Evolutionary conservation across 2,113 vertebrate species (phyloP).

Genomic region (Lepisosteus osseus): DNA sequence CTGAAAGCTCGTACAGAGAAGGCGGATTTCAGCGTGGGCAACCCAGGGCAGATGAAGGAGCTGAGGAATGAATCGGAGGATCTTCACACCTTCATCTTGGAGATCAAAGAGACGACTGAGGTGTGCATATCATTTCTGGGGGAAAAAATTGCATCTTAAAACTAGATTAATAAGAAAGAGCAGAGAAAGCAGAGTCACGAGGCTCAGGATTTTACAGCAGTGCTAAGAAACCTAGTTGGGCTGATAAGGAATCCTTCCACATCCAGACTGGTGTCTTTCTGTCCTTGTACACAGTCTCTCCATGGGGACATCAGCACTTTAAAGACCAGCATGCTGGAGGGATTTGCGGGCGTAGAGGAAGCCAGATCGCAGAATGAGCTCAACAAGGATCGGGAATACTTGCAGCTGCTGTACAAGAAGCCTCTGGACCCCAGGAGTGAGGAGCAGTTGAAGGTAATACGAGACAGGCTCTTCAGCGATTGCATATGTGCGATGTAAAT

Average conservation of each 20-base stretch:
- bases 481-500: no score
- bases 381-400: slow-evolving; percentile 72
- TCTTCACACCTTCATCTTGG: slow-evolving; percentile 80
- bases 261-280: background rate
- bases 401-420: slow-evolving; percentile 86
- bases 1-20: slow-evolving; percentile 75
- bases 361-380: slow-evolving; percentile 78
- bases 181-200: no score
- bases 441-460: slow-evolving; percentile 85
- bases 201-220: no score
- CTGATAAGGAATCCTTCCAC: no score
- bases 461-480: background rate
- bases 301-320: slow-evolving; percentile 85
- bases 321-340: slow-evolving; percentile 88
- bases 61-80: slow-evolving; percentile 76
- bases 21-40: slow-evolving; percentile 81
- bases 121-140: slow-evolving; percentile 43
- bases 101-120: slow-evolving; percentile 94
- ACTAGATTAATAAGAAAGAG: no score
- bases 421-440: slow-evolving; percentile 90
- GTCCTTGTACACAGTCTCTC: slow-evolving; percentile 70
- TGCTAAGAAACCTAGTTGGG: no score
- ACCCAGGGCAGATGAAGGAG: slow-evolving; percentile 77
- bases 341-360: slow-evolving; percentile 87
- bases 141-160: no score